Base-by-base conservation (phyloP, 1,140 invertebrate genomes). In the Temnothorax curvispinosus region DNA sequence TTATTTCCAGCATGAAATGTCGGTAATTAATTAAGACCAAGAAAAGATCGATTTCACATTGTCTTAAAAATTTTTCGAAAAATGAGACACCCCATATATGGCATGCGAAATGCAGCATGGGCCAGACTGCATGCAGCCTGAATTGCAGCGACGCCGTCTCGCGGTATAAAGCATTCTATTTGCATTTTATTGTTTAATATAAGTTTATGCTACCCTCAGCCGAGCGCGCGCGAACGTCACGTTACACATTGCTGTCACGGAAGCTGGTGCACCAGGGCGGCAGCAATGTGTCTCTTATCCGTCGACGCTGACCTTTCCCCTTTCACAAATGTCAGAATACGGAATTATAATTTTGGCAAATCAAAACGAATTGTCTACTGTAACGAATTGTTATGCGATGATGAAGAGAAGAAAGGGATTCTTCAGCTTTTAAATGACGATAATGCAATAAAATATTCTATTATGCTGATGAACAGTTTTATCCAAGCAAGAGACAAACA, bases 101-200 rank as follows among this genome's bases (percentile, higher is more conserved):
- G 82, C 74, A 27, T 41, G 64, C 58, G 72, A 65, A 85, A 78
- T 64, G 74, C 50, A 64, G 60, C 62, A 35, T 54, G 47, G 32
- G 56, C 65, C 58, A 67, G 76, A 38, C 47, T 62, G 76, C 60
- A 80, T 81, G 67, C 82, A 72, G 54, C 38, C n/a, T 41, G 56
- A 84, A 71, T 27, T 60, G 89, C 85, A 89, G 44, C 69, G 85
- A 85, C 58, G 56, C 64, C 80, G 58, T n/a, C 80, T n/a, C 50
- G 38, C 67, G 88, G 85, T 85, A 92, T 91, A 86, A 91, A 91
- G 80, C 90, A 77, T 92, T 92, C 87, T 91, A 94, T 94, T 94
- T 94, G 92, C 93, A 93, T 94, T 92, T 94, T 93, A 94, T 93
- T 93, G 92, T 94, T 94, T 93, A 93, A 94, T 94, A 93, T 93